Base-by-base conservation (phyloP, 2,113 vertebrate genomes). In the Pithys albifrons region DNA sequence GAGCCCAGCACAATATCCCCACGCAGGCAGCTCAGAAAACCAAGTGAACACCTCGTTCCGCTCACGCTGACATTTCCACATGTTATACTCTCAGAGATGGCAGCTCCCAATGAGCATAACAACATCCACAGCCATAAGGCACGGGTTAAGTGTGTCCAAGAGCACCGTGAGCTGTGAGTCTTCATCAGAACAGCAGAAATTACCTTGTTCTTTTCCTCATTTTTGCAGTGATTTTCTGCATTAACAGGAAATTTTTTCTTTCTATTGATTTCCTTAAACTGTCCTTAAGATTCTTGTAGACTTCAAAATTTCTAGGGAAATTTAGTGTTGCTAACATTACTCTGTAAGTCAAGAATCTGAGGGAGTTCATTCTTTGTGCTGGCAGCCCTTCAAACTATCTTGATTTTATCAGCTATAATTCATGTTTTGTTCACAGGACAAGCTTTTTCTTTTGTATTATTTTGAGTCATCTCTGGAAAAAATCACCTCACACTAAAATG, bases 401-500 rank as follows among this genome's bases (percentile, higher is more conserved):
- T 92, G 95, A 96, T 96, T 97, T 94, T 97, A 96, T 97, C 96
- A 95, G 88, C 95, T 91, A 78, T 96, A 93, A 96, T 72, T 95
- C 95, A 96, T 95, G 95, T 94, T 96, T 96, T 95, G 90, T 96
- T 96, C 96, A 74, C 39, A 62, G 88, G 90, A 96, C 90, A 96
- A 95, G 83, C 82, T 86, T 95, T 95, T 97, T 93, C 95, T 95
- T 96, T 96, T 96, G 93, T 94, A 88, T 96, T 96, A 92, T 93
- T 96, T 95, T 95, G 95, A 94, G 93, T 96, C 96, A 96, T 92
- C 95, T 97, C 96, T 97, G 96, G 96, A 96, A 97, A 97, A 96
- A 95, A 95, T 97, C 95, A 96, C 76, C 93, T 93, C 69, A 12
- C 92, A 89, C 93, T 93, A 74, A 86, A 92, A 94, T 52, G 82